Evolutionary conservation across 1,140 invertebrate species (phyloP).

Genomic region (Zophobas morio): DNA sequence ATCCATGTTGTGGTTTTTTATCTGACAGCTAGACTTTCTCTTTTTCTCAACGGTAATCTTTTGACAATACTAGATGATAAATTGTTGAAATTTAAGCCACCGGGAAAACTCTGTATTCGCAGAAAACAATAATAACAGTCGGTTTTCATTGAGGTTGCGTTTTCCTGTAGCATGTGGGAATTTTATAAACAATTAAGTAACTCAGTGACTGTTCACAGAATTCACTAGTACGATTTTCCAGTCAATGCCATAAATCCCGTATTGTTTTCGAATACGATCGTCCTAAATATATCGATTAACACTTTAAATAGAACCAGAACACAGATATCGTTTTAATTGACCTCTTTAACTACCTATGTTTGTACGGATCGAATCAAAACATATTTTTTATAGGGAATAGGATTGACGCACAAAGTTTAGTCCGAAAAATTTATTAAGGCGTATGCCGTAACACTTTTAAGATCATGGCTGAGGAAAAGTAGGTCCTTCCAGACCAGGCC

Average conservation of each 20-base stretch:
- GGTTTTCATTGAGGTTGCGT: not conserved
- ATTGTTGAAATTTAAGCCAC: no score
- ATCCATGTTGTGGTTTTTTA: no score
- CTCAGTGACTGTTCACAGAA: not conserved
- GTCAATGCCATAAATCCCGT: conserved; percentile 19
- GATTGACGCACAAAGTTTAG: conserved; percentile 23
- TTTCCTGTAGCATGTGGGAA: not conserved
- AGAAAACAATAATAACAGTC: no score
- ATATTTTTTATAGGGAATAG: conserved; percentile 25
- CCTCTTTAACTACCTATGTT: conserved; percentile 22
- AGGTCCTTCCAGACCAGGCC: conserved; percentile 18
- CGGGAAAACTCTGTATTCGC: no score
- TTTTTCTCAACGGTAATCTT: not conserved
- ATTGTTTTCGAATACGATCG: conserved; percentile 3
- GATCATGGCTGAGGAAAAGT: conserved; percentile 9
- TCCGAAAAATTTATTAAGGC: conserved; percentile 24
- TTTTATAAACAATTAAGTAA: not conserved
- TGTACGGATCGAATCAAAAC: conserved; percentile 1
- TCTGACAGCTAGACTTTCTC: not conserved
- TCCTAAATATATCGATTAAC: conserved; percentile 30
- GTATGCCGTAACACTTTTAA: conserved; percentile 5
- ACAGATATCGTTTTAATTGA: conserved; percentile 22
- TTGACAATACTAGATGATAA: no score
- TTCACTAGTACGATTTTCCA: conserved; percentile 15
- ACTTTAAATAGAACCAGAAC: conserved; percentile 21